Evolutionary conservation across 2,113 vertebrate species (phyloP).

Genomic region (Saguinus midas): DNA sequence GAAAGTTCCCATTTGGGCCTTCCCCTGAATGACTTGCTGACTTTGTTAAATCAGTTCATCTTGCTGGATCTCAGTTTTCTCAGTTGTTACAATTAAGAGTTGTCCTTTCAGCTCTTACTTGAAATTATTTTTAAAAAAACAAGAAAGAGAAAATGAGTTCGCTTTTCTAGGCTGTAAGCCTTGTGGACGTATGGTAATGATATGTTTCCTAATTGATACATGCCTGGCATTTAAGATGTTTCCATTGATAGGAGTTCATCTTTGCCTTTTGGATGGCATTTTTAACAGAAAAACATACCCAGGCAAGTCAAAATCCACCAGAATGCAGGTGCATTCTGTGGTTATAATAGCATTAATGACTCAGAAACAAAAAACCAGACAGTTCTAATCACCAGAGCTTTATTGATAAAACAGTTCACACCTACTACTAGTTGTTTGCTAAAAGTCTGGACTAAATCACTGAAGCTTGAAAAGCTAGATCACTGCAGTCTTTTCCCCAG

Average conservation of each 20-base stretch:
- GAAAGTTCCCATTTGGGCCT: neutral
- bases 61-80: constrained; percentile 22
- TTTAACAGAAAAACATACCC: constrained; percentile 46
- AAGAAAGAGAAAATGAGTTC: neutral
- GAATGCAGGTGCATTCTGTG: constrained; percentile 58
- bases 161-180: neutral
- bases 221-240: neutral
- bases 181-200: neutral
- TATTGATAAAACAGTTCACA: constrained; percentile 70
- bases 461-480: constrained; percentile 42
- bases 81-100: constrained; percentile 24
- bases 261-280: constrained; percentile 33
- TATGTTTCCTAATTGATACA: neutral
- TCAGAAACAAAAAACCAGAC: constrained; percentile 64
- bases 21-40: neutral
- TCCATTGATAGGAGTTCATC: neutral
- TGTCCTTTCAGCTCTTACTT: neutral
- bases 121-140: neutral
- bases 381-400: constrained; percentile 53
- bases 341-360: constrained; percentile 60
- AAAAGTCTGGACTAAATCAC: constrained; percentile 56
- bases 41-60: neutral
- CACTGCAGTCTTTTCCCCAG: neutral
- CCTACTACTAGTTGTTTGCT: constrained; percentile 49
- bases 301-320: constrained; percentile 63